Percentiles rank a stretch among this genome's conserved stretches.
Evolutionary conservation across 1,140 invertebrate genomes (phyloP).

Genomic region (Halyomorpha halys): DNA sequence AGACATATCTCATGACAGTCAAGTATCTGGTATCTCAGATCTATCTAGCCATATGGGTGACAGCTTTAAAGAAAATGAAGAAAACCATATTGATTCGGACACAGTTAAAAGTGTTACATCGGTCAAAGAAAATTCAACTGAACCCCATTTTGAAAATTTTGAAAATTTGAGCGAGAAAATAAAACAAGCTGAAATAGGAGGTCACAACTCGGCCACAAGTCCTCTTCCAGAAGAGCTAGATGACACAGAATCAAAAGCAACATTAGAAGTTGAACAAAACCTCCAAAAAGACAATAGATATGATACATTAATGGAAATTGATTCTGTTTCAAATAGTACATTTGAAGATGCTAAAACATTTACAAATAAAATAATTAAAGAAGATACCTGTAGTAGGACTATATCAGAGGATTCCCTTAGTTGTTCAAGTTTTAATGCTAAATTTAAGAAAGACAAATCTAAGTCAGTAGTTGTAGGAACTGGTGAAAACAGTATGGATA

Average conservation of each 20-base stretch:
- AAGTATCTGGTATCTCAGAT: constrained; percentile 49
- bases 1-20: constrained; percentile 42
- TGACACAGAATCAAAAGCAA: too few species aligned
- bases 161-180: constrained; percentile 34
- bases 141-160: constrained; percentile 32
- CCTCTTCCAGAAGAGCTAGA: too few species aligned
- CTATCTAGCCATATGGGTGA: constrained; percentile 39
- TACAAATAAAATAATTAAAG: neutral
- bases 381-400: neutral
- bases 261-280: too few species aligned
- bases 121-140: constrained; percentile 27
- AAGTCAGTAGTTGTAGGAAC: too few species aligned
- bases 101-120: constrained; percentile 4
- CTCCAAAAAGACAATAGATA: too few species aligned
- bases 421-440: neutral
- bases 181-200: constrained; percentile 26
- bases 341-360: constrained; percentile 15
- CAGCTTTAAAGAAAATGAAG: constrained; percentile 1
- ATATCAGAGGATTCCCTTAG: neutral
- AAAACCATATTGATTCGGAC: neutral
- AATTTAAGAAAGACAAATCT: too few species aligned
- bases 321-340: neutral
- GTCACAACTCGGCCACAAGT: too few species aligned
- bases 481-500: too few species aligned
- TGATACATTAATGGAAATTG: too few species aligned